phyloP scores from a whole-genome alignment of 2,113 vertebrate species.

The Corydoras maculifer region DNA sequence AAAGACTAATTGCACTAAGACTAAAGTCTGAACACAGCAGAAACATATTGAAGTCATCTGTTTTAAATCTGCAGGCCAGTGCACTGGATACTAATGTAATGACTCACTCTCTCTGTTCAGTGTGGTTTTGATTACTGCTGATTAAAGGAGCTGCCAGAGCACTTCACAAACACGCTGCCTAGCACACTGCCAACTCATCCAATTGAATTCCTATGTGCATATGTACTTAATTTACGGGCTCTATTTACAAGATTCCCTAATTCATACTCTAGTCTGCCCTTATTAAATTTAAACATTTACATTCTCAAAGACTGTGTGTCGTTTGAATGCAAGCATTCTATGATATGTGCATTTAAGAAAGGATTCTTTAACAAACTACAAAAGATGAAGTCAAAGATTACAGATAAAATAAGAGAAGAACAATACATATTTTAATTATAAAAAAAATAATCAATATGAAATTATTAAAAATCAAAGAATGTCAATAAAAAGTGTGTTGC shows the following conservation, averaged over 20 bases:
- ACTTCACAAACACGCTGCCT: slow-evolving; percentile 42
- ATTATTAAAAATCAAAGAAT: too few relatives aligned
- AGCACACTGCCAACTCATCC: slow-evolving; percentile 30
- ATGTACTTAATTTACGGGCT: slow-evolving; percentile 47
- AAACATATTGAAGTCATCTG: slow-evolving; percentile 47
- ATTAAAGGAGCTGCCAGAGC: slow-evolving; percentile 45
- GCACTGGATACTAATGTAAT: slow-evolving; percentile 48
- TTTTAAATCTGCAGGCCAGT: slow-evolving; percentile 45
- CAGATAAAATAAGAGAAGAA: too few relatives aligned
- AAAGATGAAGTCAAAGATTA: too few relatives aligned
- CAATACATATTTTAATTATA: too few relatives aligned
- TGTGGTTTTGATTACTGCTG: slow-evolving; percentile 47
- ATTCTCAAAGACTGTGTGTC: background rate
- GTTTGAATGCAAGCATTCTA: too few relatives aligned
- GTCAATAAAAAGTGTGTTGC: too few relatives aligned
- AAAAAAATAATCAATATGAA: too few relatives aligned
- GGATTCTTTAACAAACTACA: too few relatives aligned
- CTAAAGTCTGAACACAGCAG: slow-evolving; percentile 9
- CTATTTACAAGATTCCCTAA: slow-evolving; percentile 42
- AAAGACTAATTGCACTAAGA: slow-evolving; percentile 19
- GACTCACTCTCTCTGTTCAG: slow-evolving; percentile 31
- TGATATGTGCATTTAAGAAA: too few relatives aligned
- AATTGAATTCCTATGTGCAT: slow-evolving; percentile 42
- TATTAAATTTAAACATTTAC: slow-evolving; percentile 28
- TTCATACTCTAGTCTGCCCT: slow-evolving; percentile 36